Base-by-base conservation (phyloP, 2,888 invertebrate species). In the Polietes domitor region DNA sequence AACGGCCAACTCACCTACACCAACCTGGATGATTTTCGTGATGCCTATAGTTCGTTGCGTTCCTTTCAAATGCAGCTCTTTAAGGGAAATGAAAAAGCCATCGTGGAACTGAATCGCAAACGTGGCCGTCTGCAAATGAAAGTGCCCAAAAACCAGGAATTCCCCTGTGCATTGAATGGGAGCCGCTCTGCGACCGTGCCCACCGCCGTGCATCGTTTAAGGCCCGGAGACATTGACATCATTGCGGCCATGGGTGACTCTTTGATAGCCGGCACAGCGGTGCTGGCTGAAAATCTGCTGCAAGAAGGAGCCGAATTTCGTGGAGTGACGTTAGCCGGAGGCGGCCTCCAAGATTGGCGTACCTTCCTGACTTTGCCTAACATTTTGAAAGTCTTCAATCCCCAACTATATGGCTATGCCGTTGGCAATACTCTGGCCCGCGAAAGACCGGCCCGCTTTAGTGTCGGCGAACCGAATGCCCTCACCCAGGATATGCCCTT, bases 301-400 rank as follows among this genome's bases (percentile, higher is more conserved):
- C 92, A 94, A 12, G 84, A 94, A 7, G 10, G 90, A 0, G 90
- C 92, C 17, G 93, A 93, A 87, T 93, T 93, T 88, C 91, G 93
- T 0, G 93, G 93, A 0, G 68, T 93, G 21, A 90, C 93, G 0
- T 93, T 93, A 88, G 89, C 92, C 1, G 92, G 92, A 50, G 94
- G 93, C 86, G 94, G 94, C 0, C 89, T 93, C 85, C 92, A 89
- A 2, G 92, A 91, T 12, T 94, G 94, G 94, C 91, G 93, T 6
- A 89, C 92, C 63, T 93, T 88, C 82, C 83, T 94, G 0, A 94
- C 94, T 0, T 72, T 94, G 26, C 94, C 94, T 15, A 94, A 95
- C 87, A 94, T 95, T 47, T 87, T 95, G 21, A 94, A 94, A 88
- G 93, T 93, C 82, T 95, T 94, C 88, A 95, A 95, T 90, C 94